Base-by-base conservation (phyloP, 1,140 invertebrate genomes). In the Anagrus nilaparvatae region DNA sequence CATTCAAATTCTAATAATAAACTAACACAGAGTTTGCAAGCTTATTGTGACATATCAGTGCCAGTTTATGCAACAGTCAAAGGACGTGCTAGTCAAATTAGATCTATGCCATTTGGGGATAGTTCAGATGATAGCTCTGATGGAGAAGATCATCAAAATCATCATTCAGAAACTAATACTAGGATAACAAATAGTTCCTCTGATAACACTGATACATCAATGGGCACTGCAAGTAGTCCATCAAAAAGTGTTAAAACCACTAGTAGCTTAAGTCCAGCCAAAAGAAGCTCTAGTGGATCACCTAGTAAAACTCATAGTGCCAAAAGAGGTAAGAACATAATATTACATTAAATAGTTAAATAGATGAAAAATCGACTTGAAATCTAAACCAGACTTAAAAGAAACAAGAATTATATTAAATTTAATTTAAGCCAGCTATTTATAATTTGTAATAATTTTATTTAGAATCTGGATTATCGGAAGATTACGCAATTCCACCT, bases 11-110 rank as follows among this genome's bases (percentile, higher is more conserved):
- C 63, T 20, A 63, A 65, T 24, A 63, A 64, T 37, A 67, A 63
- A 47, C 53, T 66, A 28, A 63, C 63, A 12, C 65, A 66, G 39
- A 63, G 63, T 48, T 61, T 63, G 17, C 63, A 66, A 51, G 84
- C 83, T 46, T 88, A 87, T 60, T 84, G 82, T 65, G 83, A 86
- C 65, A 86, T 87, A 54, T 86, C 82, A 30, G 87, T 95, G 38
- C 92, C 92, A 28, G 91, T 97, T 12, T 97, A 93, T 66, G 89
- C 91, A 16, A 94, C 89, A 21, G 87, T 97, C 13, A 95, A 96
- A 77, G 81, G 66, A 35, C 77, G 91, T 57, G 91, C 91, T 30
- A 93, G 89, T 63, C 91, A 95, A 70, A 96, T 97, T 50, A 74
- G 91, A 49, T 93, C 87, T 8, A 88, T 93, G 75, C 91, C 92